Base-by-base conservation (phyloP, 2,888 invertebrate genomes). In the Pyrrhosoma nymphula region DNA sequence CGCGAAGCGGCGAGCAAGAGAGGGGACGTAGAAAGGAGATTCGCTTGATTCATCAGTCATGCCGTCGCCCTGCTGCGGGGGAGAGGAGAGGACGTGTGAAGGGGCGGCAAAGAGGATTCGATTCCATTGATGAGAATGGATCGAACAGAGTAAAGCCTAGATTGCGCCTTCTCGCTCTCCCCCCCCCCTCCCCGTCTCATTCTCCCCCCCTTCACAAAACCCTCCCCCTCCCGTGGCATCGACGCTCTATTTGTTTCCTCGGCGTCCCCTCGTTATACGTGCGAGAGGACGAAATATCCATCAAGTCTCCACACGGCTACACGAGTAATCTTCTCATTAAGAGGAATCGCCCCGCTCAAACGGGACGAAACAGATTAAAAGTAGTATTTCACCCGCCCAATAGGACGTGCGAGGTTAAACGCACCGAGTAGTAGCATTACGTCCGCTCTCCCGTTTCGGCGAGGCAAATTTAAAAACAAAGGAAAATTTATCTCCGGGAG, bases 61-160 rank as follows among this genome's bases (percentile, higher is more conserved):
- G 30, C 82, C 82, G 93, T 69, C n/a, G 16, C 30, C 30, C 63
- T 23, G 69, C 6, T n/a, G 39, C 14, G 20, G 60, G 56, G 56
- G 82, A 39, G 30, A 55, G 95, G 75, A 12, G 69, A 26, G 69
- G 16, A 16, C 60, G 60, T 4, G 60, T 16, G 60, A 47, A 47
- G n/a, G 91, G 75, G 55, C 56, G 60, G 23, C 47, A 56, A 56
- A 63, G 91, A 56, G 91, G 91, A 93, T 75, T 82, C 91, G 23
- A 60, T 63, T 90, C 89, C 88, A 56, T 63, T 89, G 89, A 39
- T 88, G 60, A 60, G 95, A 88, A 95, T 56, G 56, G 89, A 89
- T 47, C 47, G 47, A 56, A 89, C 47, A 2, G 55, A 26, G 55
- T 8, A 26, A 89, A 20, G n/a, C 47, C 89, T 89, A n/a, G 55